phyloP scores from a whole-genome alignment of 2,888 invertebrate genomes.

The Dryadula phaetusa region DNA sequence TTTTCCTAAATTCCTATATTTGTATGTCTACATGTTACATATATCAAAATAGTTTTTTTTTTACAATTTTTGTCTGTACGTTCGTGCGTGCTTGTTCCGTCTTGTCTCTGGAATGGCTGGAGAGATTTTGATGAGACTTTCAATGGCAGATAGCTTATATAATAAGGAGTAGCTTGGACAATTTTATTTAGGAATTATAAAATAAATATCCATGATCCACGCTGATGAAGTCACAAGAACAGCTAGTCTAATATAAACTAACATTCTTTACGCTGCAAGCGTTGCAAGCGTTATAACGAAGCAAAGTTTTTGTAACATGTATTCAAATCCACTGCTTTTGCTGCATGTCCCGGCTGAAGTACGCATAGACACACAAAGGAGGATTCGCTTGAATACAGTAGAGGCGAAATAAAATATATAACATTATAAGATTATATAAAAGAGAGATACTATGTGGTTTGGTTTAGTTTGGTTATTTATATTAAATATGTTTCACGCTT shows the following conservation, averaged over 20 bases:
- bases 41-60: no score
- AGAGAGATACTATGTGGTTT: background rate
- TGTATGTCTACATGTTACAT: no score
- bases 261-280: background rate
- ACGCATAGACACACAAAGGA: conserved; percentile 22
- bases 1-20: no score
- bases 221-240: background rate
- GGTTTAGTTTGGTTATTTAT: background rate
- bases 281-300: conserved; percentile 1
- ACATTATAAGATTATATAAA: background rate
- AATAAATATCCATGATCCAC: no score
- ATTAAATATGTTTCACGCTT: no score
- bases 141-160: no score
- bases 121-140: no score
- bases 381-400: background rate
- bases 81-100: no score
- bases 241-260: background rate
- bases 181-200: no score
- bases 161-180: no score
- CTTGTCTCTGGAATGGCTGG: no score
- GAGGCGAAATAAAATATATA: conserved; percentile 10
- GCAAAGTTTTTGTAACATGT: conserved; percentile 6
- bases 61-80: no score
- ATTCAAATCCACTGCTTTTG: conserved; percentile 12
- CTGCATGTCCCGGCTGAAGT: conserved; percentile 13